These are phyloP conservation scores for Diphyllodes magnificus DNA, from an alignment of 2,113 vertebrate genomes.

Conservation along the genomic window DNA sequence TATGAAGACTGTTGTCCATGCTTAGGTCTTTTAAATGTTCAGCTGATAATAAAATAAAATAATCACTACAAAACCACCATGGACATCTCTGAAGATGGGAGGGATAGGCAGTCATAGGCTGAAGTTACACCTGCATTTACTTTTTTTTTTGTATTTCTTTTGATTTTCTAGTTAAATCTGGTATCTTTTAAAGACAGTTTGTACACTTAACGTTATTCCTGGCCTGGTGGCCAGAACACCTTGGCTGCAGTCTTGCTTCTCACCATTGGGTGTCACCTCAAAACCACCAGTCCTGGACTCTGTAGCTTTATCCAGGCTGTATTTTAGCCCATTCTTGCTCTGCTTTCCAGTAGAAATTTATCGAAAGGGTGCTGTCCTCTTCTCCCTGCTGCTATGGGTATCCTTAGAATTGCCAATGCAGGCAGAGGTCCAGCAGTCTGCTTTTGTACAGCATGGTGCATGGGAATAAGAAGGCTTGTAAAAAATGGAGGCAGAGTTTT, in stretches of 20 bases:
- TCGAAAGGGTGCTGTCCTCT: not conserved
- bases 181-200: not conserved
- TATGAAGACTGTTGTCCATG: not conserved
- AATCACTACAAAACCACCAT: not conserved
- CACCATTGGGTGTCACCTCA: not conserved
- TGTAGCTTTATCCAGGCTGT: fast-evolving
- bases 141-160: not conserved
- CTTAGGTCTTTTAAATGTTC: not conserved
- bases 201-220: not conserved
- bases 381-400: not conserved
- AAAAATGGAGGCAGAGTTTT: not conserved
- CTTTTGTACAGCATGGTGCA: not conserved
- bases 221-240: not conserved
- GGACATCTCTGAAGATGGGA: not conserved
- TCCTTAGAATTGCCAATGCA: not conserved
- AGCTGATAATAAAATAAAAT: not conserved
- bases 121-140: fast-evolving
- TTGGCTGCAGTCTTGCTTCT: not conserved
- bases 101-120: not conserved
- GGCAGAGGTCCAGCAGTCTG: not conserved
- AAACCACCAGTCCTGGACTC: not conserved
- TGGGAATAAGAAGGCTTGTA: too few relatives aligned
- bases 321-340: not conserved
- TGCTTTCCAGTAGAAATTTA: not conserved
- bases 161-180: not conserved